Percentiles rank a stretch among this genome's conserved stretches.
Conservation (phyloP, 2,797 vertebrate species). For the Varecia variegata region DNA sequence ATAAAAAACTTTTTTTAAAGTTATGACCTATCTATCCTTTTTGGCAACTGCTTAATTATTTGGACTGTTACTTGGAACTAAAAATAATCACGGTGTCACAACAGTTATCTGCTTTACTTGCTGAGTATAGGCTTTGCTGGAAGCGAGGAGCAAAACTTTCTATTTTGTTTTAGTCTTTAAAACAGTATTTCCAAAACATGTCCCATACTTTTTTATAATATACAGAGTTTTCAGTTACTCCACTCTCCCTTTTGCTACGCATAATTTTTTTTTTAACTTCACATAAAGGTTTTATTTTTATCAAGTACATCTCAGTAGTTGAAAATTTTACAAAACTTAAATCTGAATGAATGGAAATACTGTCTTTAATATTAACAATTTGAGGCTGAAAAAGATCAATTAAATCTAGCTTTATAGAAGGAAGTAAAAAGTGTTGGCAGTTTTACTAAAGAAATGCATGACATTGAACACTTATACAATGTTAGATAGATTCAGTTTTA, state of each 20-base stretch:
- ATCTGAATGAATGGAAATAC: not conserved
- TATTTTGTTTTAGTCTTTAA: conserved; percentile 6
- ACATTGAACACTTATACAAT: not conserved
- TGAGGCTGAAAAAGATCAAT: not conserved
- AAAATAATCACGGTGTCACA: not conserved
- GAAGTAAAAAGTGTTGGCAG: not conserved
- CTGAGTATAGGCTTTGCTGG: not conserved
- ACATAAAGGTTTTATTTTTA: not conserved
- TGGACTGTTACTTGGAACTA: conserved; percentile 4
- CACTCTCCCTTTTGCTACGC: not conserved
- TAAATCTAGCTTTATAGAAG: not conserved
- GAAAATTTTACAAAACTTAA: not conserved
- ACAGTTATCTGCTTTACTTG: not conserved
- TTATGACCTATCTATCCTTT: not conserved
- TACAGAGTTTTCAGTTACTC: not conserved
- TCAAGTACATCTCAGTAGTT: not conserved
- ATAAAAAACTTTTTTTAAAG: not conserved
- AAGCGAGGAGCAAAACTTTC: not conserved
- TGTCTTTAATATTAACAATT: not conserved
- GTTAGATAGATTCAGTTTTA: not conserved
- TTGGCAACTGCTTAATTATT: conserved; percentile 25
- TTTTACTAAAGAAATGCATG: conserved; percentile 1
- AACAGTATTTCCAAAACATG: not conserved
- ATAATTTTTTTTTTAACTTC: not conserved
- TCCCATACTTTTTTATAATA: not conserved